These are phyloP conservation scores for Lagodon rhomboides DNA, from an alignment of 2,797 vertebrate species.

Conservation along the genomic window DNA sequence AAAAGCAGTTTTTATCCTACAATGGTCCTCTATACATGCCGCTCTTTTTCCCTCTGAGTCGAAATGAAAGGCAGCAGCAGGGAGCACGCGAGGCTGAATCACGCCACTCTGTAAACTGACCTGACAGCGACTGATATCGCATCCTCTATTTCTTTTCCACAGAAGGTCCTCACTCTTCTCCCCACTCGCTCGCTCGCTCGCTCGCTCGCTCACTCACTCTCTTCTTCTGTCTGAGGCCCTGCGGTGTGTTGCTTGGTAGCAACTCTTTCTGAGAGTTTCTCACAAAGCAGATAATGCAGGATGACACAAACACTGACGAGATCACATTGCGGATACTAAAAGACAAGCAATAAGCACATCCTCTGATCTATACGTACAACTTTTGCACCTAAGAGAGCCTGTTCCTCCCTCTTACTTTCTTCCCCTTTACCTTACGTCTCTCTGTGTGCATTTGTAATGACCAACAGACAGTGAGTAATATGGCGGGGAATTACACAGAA, in stretches of 20 bases:
- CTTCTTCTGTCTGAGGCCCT: slow-evolving; percentile 49
- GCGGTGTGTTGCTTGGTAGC: slow-evolving; percentile 44
- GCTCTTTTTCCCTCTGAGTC: slow-evolving; percentile 67
- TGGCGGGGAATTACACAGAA: slow-evolving; percentile 66
- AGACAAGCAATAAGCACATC: slow-evolving; percentile 9
- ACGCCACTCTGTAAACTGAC: slow-evolving; percentile 71
- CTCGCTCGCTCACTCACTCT: slow-evolving; percentile 31
- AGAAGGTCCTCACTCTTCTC: slow-evolving; percentile 36
- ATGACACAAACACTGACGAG: background rate
- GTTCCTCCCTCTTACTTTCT: background rate
- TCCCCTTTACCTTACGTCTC: background rate
- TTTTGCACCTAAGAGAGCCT: background rate
- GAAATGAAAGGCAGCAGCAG: slow-evolving; percentile 76
- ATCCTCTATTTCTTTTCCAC: slow-evolving; percentile 55
- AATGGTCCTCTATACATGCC: slow-evolving; percentile 62
- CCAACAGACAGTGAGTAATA: slow-evolving; percentile 61
- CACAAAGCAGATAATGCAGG: slow-evolving; percentile 1
- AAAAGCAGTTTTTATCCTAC: slow-evolving; percentile 67
- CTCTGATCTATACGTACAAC: slow-evolving; percentile 18
- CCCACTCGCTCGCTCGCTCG: slow-evolving; percentile 10
- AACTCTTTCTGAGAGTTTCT: slow-evolving; percentile 34
- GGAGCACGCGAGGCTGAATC: slow-evolving; percentile 70
- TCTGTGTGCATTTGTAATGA: slow-evolving; percentile 51
- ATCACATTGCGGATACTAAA: slow-evolving; percentile 11
- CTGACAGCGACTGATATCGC: slow-evolving; percentile 77